Base-by-base conservation (phyloP, 2,888 invertebrate species). In the Aphidius colemani region DNA sequence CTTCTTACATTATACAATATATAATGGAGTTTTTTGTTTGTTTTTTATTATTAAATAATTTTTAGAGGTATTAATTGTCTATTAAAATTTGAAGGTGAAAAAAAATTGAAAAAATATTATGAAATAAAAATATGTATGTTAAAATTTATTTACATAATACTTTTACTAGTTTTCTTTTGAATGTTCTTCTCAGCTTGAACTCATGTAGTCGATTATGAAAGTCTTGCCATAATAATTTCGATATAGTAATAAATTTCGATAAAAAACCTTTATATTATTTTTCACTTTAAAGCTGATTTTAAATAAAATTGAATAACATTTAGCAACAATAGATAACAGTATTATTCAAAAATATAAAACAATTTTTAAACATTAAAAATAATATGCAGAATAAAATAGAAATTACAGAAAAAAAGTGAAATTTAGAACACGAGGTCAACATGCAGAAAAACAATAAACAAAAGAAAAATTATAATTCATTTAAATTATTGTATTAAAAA, bases 71-170 rank as follows among this genome's bases (percentile, higher is more conserved):
- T 30, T 30, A n/a, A 53, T 41, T n/a, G 7, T 53, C 53, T 8
- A 53, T 7, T 53, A 7, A 7, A 9, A 41, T n/a, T 7, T 11
- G 41, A 51, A 30, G 9, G 10, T 18, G 10, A 5, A n/a, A 39
- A 9, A 30, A 51, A 10, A 18, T 18, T 8, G 9, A 7, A 8
- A 39, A 51, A 39, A 39, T 18, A 41, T 30, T 30, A 30, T 30
- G 30, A 30, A 30, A 30, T 30, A 30, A 30, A 30, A 5, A 5
- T 30, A 30, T 30, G 30, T 30, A 30, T 30, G 30, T 30, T 30
- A 30, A 30, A 30, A 30, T 5, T 60, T 65, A 66, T 66, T 69
- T 66, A 66, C 68, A 69, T 69, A 61, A 70, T 67, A 65, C 63
- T 66, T 69, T 30, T 30, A 30, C 30, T 30, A 30, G 4, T 30